Evolutionary conservation across 2,113 vertebrate genomes (phyloP).

Genomic region (Oceanodroma tethys): DNA sequence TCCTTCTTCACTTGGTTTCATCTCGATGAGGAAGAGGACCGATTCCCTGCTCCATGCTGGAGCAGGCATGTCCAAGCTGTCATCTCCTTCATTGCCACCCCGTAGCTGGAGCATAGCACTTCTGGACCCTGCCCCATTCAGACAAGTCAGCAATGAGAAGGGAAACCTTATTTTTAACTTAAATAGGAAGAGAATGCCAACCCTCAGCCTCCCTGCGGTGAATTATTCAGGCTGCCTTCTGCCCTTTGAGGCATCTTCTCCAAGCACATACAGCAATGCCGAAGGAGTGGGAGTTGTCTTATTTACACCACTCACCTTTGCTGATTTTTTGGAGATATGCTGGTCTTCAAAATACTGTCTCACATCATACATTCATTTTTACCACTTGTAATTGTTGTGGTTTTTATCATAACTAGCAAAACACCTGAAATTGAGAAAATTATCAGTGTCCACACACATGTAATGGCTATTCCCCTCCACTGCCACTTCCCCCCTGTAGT

Average conservation of each 20-base stretch:
- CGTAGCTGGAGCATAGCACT: accelerated
- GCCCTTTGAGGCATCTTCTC: neutral
- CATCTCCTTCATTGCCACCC: neutral
- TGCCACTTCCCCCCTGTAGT: neutral
- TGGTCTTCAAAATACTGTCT: neutral
- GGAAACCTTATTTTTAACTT: neutral
- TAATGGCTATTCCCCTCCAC: neutral
- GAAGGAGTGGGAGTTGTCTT: neutral
- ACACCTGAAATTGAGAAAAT: neutral
- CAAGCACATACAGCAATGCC: neutral
- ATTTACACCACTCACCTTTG: neutral
- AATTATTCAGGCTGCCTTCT: neutral
- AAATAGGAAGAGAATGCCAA: neutral
- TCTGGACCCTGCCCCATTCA: accelerated
- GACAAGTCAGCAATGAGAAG: neutral
- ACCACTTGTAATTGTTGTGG: neutral
- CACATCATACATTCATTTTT: neutral
- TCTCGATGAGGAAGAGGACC: neutral
- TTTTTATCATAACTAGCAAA: neutral
- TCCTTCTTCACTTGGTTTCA: neutral
- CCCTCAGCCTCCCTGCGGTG: neutral
- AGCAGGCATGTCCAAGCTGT: neutral
- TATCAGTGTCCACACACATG: neutral
- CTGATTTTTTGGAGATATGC: neutral
- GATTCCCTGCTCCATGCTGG: neutral